A percentile compares a stretch with the other conserved stretches of the same genome.
phyloP scores from a whole-genome alignment of 2,888 invertebrate genomes.

The Smittia aterrima region DNA sequence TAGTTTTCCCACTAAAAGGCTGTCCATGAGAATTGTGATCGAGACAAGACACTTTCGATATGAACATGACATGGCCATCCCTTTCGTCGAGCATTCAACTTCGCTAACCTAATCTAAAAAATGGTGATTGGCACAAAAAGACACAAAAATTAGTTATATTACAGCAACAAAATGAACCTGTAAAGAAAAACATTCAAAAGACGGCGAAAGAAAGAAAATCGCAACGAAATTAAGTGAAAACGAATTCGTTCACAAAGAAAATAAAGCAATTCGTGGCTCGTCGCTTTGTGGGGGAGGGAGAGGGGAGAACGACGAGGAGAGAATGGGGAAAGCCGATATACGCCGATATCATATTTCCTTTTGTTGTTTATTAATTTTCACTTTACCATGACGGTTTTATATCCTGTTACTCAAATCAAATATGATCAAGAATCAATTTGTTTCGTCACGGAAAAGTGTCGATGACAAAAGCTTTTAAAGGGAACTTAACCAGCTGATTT shows the following conservation, averaged over 20 bases:
- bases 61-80: too few species aligned
- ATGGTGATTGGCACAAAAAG: slow-evolving; percentile 41
- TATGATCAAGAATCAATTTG: slow-evolving; percentile 40
- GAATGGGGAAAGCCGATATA: not conserved
- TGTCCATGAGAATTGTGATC: too few species aligned
- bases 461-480: not conserved
- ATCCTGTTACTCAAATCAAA: slow-evolving; percentile 40
- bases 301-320: not conserved
- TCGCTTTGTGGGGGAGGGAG: not conserved
- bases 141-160: slow-evolving; percentile 39
- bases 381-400: slow-evolving; percentile 40
- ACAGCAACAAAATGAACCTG: slow-evolving; percentile 31
- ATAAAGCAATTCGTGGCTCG: not conserved
- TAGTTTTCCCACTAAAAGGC: too few species aligned
- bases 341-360: slow-evolving; percentile 23
- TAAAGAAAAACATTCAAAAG: not conserved
- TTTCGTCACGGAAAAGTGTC: not conserved
- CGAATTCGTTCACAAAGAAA: slow-evolving; percentile 25
- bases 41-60: too few species aligned
- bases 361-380: slow-evolving; percentile 39
- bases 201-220: slow-evolving; percentile 3
- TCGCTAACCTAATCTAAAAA: slow-evolving; percentile 1
- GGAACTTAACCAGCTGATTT: not conserved
- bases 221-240: slow-evolving; percentile 26
- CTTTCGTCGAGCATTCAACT: too few species aligned